Conservation (phyloP, 1,140 invertebrate species). For the Chrysopa pallens region DNA sequence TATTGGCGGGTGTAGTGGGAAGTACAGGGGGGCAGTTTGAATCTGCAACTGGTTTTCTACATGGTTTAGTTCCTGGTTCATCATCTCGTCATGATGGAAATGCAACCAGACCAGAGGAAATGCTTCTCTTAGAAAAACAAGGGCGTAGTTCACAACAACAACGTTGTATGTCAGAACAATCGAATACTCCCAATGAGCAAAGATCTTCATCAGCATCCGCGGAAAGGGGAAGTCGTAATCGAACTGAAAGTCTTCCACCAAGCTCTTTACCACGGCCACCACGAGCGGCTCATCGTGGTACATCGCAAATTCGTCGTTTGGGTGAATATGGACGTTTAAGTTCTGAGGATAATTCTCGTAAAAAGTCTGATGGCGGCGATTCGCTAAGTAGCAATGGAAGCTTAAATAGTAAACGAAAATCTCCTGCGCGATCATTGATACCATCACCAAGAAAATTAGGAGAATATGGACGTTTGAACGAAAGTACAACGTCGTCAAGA, state of each 20-base stretch:
- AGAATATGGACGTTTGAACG: constrained; percentile 35
- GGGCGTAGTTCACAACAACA: constrained; percentile 56
- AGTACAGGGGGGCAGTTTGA: constrained; percentile 27
- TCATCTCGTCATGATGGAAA: constrained; percentile 21
- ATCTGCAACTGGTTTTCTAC: constrained; percentile 30
- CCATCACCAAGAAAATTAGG: constrained; percentile 34
- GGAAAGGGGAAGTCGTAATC: constrained; percentile 11
- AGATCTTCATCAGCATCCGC: constrained; percentile 23
- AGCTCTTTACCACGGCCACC: constrained; percentile 47
- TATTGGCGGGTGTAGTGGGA: constrained; percentile 51
- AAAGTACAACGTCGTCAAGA: constrained; percentile 22
- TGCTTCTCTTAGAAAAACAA: constrained; percentile 55
- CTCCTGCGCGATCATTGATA: constrained; percentile 35
- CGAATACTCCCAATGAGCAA: constrained; percentile 9
- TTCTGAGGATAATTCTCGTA: constrained; percentile 12
- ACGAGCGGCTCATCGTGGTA: constrained; percentile 25
- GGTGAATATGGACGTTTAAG: constrained; percentile 33
- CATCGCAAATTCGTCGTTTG: constrained; percentile 20
- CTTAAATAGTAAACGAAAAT: constrained; percentile 21
- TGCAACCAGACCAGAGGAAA: constrained; percentile 36
- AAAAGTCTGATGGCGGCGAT: constrained; percentile 18
- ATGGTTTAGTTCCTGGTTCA: constrained; percentile 24
- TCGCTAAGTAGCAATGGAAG: constrained; percentile 20
- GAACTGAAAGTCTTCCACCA: constrained; percentile 23
- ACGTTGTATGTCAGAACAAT: constrained; percentile 31